These are phyloP conservation scores for Aplocera efformata DNA, from an alignment of 2,888 invertebrate genomes.

Conservation along the genomic window DNA sequence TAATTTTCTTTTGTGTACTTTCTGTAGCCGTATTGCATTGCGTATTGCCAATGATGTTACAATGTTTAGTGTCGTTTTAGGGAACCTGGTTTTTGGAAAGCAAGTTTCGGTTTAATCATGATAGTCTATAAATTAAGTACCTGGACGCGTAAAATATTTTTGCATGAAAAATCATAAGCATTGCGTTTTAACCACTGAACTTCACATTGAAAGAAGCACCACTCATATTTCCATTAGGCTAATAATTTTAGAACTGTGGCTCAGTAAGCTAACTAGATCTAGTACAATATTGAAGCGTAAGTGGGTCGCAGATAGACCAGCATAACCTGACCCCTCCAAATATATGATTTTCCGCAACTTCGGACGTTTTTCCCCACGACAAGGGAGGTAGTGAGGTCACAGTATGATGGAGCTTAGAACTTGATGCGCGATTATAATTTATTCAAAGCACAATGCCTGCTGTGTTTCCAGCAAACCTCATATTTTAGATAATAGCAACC, in stretches of 20 bases:
- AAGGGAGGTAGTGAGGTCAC: slow-evolving; percentile 44
- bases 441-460: slow-evolving; percentile 66
- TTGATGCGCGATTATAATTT: slow-evolving; percentile 67
- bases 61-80: too few relatives aligned
- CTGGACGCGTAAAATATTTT: too few relatives aligned
- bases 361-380: slow-evolving; percentile 32
- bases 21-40: too few relatives aligned
- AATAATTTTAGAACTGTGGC: slow-evolving; percentile 57
- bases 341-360: slow-evolving; percentile 41
- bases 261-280: slow-evolving; percentile 58
- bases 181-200: too few relatives aligned
- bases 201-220: too few relatives aligned
- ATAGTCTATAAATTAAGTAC: too few relatives aligned
- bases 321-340: slow-evolving; percentile 43
- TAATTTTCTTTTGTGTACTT: too few relatives aligned
- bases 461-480: slow-evolving; percentile 9
- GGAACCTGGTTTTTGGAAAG: too few relatives aligned
- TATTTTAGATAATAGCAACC: too few relatives aligned
- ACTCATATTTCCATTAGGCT: slow-evolving; percentile 39
- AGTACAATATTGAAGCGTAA: slow-evolving; percentile 64
- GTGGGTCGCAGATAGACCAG: slow-evolving; percentile 60
- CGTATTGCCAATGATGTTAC: too few relatives aligned
- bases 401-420: slow-evolving; percentile 45
- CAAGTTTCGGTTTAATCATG: too few relatives aligned
- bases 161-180: too few relatives aligned